Percentiles rank a stretch among this genome's conserved stretches.
phyloP scores from a whole-genome alignment of 2,113 vertebrate species.

The Nothobranchius kuhntae region DNA sequence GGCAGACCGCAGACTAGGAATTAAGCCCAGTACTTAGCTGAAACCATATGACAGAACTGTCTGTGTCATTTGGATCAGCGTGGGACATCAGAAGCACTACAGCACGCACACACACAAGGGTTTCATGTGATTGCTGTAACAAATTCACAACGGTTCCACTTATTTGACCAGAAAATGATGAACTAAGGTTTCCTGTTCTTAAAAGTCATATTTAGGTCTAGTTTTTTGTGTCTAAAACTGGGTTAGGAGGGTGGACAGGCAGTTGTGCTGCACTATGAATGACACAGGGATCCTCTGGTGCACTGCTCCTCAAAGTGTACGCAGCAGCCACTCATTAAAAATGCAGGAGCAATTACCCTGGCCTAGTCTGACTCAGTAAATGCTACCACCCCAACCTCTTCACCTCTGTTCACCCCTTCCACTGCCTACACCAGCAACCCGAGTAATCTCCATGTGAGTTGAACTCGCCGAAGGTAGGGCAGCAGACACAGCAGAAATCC shows the following conservation, averaged over 20 bases:
- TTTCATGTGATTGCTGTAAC: conserved; percentile 14
- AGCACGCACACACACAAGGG: background rate
- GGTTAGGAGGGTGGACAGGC: conserved; percentile 30
- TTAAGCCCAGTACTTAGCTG: conserved; percentile 18
- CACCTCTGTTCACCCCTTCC: conserved; percentile 15
- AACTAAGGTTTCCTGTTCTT: background rate
- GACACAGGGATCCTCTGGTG: conserved; percentile 44
- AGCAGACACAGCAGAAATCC: conserved; percentile 54
- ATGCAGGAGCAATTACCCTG: conserved; percentile 74
- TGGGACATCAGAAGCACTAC: background rate
- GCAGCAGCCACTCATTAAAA: conserved; percentile 71
- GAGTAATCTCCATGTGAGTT: conserved; percentile 49
- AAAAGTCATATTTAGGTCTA: conserved; percentile 17
- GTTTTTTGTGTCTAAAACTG: conserved; percentile 16
- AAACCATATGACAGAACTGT: conserved; percentile 39
- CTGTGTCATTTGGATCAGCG: conserved; percentile 16
- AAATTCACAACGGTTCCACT: background rate
- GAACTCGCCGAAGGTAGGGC: conserved; percentile 39
- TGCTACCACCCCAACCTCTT: conserved; percentile 32
- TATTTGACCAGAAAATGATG: background rate
- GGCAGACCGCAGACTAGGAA: conserved; percentile 25
- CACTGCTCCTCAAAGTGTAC: conserved; percentile 54
- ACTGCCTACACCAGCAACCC: conserved; percentile 44
- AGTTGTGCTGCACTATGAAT: conserved; percentile 38
- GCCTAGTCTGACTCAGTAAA: conserved; percentile 61